phyloP scores from a whole-genome alignment of 2,113 vertebrate species.

The Callaeas wilsoni region DNA sequence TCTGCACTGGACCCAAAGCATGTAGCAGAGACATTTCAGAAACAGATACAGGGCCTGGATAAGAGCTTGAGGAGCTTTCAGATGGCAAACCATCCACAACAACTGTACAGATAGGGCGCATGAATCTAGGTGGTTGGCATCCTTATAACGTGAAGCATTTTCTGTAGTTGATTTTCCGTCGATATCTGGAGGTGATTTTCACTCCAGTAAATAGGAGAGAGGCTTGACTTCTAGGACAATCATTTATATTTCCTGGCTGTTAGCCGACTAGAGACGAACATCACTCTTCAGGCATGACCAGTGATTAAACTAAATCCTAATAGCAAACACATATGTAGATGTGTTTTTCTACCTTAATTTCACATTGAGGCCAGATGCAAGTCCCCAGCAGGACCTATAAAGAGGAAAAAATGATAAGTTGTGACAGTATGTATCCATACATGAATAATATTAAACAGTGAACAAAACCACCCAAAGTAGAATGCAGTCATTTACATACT shows the following conservation, averaged over 20 bases:
- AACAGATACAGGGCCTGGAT: conserved; percentile 81
- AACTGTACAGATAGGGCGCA: conserved; percentile 88
- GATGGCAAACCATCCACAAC: conserved; percentile 92
- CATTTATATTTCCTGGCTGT: conserved; percentile 81
- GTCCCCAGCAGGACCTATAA: conserved; percentile 86
- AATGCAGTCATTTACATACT: conserved; percentile 8
- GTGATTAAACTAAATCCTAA: conserved; percentile 77
- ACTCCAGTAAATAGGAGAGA: conserved; percentile 83
- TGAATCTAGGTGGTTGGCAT: conserved; percentile 92
- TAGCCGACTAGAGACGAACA: conserved; percentile 76
- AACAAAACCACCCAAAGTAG: background rate
- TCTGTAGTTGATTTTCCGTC: conserved; percentile 73
- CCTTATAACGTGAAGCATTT: conserved; percentile 81
- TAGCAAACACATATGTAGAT: conserved; percentile 73
- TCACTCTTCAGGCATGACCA: conserved; percentile 88
- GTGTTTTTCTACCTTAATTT: conserved; percentile 80
- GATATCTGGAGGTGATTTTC: conserved; percentile 79
- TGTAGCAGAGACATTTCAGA: conserved; percentile 98
- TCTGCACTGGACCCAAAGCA: conserved; percentile 97
- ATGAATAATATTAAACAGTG: conserved; percentile 20
- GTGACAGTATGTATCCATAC: conserved; percentile 43
- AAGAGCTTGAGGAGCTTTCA: conserved; percentile 85
- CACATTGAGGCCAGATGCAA: conserved; percentile 84
- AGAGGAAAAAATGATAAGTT: conserved; percentile 47
- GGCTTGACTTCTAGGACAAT: conserved; percentile 82